These are phyloP conservation scores for Amphiprion percula DNA, from an alignment of 2,113 vertebrate species.

Conservation along the genomic window DNA sequence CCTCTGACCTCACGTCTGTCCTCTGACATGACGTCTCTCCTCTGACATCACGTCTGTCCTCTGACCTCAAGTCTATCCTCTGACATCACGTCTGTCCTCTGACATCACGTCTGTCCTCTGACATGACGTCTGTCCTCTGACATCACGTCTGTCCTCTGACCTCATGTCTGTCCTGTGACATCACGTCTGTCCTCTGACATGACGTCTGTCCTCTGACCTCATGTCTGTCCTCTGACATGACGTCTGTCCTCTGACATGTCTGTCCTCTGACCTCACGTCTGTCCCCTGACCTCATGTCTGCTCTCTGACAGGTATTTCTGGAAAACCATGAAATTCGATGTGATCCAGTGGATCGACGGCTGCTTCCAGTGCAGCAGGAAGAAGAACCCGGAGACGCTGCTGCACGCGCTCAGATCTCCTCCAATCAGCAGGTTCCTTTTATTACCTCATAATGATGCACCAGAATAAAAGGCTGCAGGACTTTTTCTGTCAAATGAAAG, in stretches of 20 bases:
- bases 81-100: too few relatives aligned
- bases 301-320: constrained; percentile 69
- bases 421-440: constrained; percentile 7
- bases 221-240: neutral
- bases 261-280: too few relatives aligned
- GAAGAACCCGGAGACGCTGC: constrained; percentile 2
- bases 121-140: constrained; percentile 10
- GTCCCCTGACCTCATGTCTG: neutral
- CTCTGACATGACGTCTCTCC: too few relatives aligned
- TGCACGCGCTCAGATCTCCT: neutral
- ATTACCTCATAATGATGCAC: too few relatives aligned
- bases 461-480: too few relatives aligned
- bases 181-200: too few relatives aligned
- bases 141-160: constrained; percentile 1
- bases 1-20: constrained; percentile 6
- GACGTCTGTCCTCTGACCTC: too few relatives aligned
- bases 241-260: too few relatives aligned
- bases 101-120: neutral
- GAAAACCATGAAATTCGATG: constrained; percentile 74
- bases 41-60: neutral
- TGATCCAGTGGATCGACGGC: constrained; percentile 74
- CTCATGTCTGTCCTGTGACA: constrained; percentile 6
- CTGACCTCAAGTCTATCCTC: neutral
- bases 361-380: constrained; percentile 67
- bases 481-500: too few relatives aligned